These are phyloP conservation scores for Heliconius nattereri DNA, from an alignment of 1,140 invertebrate species.

Conservation along the genomic window DNA sequence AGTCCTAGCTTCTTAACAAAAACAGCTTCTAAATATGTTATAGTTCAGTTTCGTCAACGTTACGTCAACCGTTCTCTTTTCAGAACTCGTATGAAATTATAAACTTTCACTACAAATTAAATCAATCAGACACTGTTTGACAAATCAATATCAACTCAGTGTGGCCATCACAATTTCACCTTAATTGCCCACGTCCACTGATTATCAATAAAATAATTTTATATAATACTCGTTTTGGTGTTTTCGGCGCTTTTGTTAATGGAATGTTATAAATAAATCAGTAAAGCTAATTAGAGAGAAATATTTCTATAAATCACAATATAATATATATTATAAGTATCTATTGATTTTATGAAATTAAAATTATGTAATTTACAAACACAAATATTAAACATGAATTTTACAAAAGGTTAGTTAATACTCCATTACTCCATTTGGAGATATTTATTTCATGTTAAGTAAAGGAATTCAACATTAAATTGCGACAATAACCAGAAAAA, in stretches of 20 bases:
- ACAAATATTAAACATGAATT: too few species aligned
- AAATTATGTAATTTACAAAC: too few species aligned
- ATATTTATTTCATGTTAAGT: too few species aligned
- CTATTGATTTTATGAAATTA: too few species aligned
- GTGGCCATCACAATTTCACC: not conserved
- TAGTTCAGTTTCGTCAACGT: constrained; percentile 3
- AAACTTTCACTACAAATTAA: constrained; percentile 10
- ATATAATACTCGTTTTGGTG: not conserved
- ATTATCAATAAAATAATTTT: not conserved
- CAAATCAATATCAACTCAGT: not conserved
- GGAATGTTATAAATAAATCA: not conserved
- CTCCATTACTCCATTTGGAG: too few species aligned
- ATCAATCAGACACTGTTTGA: not conserved
- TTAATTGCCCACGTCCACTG: not conserved
- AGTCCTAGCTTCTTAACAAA: constrained; percentile 1
- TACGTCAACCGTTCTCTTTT: constrained; percentile 12
- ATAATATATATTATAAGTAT: too few species aligned
- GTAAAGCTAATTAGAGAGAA: not conserved
- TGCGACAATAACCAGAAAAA: too few species aligned
- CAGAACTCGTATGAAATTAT: constrained; percentile 13
- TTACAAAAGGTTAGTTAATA: too few species aligned
- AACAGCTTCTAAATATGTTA: not conserved
- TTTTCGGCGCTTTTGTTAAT: constrained; percentile 3
- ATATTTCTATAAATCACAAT: too few species aligned
- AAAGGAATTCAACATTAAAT: too few species aligned